Base-by-base conservation (phyloP, 2,888 invertebrate species). In the Xanthia icteritia region DNA sequence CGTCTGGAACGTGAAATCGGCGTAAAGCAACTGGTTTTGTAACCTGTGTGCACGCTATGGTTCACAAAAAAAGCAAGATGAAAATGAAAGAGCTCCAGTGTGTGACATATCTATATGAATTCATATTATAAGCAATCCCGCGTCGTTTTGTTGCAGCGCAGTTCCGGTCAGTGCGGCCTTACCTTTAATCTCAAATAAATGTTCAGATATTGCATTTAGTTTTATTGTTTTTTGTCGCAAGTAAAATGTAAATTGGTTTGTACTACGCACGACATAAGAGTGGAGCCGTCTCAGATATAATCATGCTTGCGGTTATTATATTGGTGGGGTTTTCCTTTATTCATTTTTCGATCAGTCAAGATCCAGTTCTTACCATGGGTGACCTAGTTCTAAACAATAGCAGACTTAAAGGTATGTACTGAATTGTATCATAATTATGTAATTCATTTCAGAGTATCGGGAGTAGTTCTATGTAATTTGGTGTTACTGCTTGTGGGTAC, bases 211-310 rank as follows among this genome's bases (percentile, higher is more conserved):
- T 54, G 48, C 31, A 77, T 81, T 72, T 69, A 1, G 31, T 69
- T 76, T 88, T 88, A 88, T 86, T 80, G 67, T 63, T 76, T 51
- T 31, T 61, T 58, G 27, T 27, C 61, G 17, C 56, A 56, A 39
- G 23, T 64, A 76, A 70, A 69, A 36, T 73, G 31, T 39, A 42
- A 48, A 72, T 61, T n/a, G 31, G 0, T 69, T 51, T 23, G 17
- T 27, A 54, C 73, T 70, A 66, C 56, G n/a, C 9, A 54, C 45
- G 5, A 66, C 42, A 31, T 65, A 68, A 54, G 54, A 60, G 17
- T 54, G 20, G 15, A 54, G 5, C 58, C 17, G 31, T 39, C 27
- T n/a, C 45, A 13, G 60, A 74, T 45, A 72, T 36, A 70, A 69
- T 45, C 56, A 82, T 84, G 83, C 60, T 84, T 11, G 76, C n/a